Percentiles rank a stretch among this genome's conserved stretches.
phyloP scores from a whole-genome alignment of 2,797 vertebrate genomes.

The Graptemys geographica region DNA sequence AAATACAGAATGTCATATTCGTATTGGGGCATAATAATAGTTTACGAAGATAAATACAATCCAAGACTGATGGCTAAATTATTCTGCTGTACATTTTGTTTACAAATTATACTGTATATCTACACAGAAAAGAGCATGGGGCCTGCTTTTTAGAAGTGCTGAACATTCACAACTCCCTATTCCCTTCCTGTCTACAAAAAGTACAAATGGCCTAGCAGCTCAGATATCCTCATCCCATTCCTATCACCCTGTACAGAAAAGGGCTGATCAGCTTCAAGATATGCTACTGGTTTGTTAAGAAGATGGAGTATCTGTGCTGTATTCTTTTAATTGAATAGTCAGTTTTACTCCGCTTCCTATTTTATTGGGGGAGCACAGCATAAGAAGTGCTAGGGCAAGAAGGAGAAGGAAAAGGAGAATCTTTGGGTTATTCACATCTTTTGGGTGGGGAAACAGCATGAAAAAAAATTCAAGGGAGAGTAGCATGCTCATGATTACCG shows the following conservation, averaged over 20 bases:
- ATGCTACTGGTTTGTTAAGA: no score
- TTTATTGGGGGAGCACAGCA: conserved; percentile 13
- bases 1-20: conserved; percentile 51
- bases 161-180: conserved; percentile 42
- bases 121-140: conserved; percentile 45
- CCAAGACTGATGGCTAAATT: conserved; percentile 63
- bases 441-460: not conserved
- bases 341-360: conserved; percentile 37
- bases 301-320: not conserved
- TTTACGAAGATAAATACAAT: conserved; percentile 65
- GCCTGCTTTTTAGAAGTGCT: conserved; percentile 49
- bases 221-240: not conserved
- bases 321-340: conserved; percentile 26
- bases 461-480: not conserved
- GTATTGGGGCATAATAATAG: conserved; percentile 71
- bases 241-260: not conserved
- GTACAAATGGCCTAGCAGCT: conserved; percentile 59
- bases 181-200: conserved; percentile 47
- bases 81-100: conserved; percentile 66
- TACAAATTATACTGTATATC: conserved; percentile 26
- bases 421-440: rapidly evolving
- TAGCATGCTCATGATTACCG: rapidly evolving
- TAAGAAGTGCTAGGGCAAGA: not conserved
- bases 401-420: not conserved
- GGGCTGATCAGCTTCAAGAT: not conserved